These are phyloP conservation scores for Pemphigus obesinymphae DNA, from an alignment of 1,140 invertebrate species.

Conservation along the genomic window DNA sequence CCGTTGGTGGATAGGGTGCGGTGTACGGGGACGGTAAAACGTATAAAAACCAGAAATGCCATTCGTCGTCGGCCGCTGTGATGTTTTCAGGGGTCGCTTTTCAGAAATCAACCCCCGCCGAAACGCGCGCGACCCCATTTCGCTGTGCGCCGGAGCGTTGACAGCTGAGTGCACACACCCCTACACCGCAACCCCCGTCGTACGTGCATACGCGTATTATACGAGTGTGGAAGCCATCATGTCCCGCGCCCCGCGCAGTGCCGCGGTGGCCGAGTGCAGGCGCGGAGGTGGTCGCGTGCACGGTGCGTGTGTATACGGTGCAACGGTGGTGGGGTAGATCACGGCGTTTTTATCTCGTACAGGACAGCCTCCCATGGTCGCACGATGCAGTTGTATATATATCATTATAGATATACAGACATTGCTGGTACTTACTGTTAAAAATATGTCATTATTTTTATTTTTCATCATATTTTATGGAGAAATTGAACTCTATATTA, in stretches of 20 bases:
- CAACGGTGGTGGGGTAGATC: neutral
- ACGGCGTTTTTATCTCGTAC: neutral
- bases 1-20: neutral
- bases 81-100: conserved; percentile 35
- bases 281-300: neutral
- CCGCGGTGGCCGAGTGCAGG: neutral
- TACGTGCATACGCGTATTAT: neutral
- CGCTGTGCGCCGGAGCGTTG: conserved; percentile 23
- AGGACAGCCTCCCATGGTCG: neutral
- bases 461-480: too few relatives aligned
- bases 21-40: neutral
- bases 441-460: too few relatives aligned
- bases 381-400: too few relatives aligned
- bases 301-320: neutral
- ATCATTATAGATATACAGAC: too few relatives aligned
- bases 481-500: too few relatives aligned
- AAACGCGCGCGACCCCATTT: conserved; percentile 26
- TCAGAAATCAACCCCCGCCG: conserved; percentile 39
- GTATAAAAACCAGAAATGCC: conserved; percentile 17
- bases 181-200: neutral
- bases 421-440: too few relatives aligned
- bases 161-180: conserved; percentile 18
- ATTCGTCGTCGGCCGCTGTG: conserved; percentile 1
- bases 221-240: conserved; percentile 27
- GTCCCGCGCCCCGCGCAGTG: neutral